phyloP scores from a whole-genome alignment of 2,113 vertebrate species.

The Pachypanchax playfairii region DNA sequence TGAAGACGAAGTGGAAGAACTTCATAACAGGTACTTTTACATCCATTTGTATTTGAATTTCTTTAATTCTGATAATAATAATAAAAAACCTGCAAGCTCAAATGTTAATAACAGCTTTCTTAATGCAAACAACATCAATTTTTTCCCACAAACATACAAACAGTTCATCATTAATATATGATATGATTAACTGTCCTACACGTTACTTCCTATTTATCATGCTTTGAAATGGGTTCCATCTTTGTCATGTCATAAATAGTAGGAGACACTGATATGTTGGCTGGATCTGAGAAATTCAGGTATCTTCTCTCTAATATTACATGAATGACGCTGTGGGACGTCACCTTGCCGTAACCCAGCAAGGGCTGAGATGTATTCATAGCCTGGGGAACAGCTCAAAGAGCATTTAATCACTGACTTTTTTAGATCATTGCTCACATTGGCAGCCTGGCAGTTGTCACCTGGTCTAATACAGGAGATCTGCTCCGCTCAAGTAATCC shows the following conservation, averaged over 20 bases:
- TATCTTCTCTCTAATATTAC: slow-evolving; percentile 65
- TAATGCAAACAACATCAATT: background rate
- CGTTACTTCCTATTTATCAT: slow-evolving; percentile 46
- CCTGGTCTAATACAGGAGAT: slow-evolving; percentile 27
- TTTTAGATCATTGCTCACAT: slow-evolving; percentile 31
- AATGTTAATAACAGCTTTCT: slow-evolving; percentile 4
- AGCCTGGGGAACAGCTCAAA: slow-evolving; percentile 27
- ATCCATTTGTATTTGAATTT: slow-evolving; percentile 1
- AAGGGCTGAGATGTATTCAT: slow-evolving; percentile 44
- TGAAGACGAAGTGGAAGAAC: slow-evolving; percentile 82
- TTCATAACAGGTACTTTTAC: slow-evolving; percentile 82
- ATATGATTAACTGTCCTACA: slow-evolving; percentile 23
- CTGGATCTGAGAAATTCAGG: slow-evolving; percentile 32
- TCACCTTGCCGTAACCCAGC: slow-evolving; percentile 45
- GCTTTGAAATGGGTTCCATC: slow-evolving; percentile 24
- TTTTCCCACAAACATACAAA: background rate
- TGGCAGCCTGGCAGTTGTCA: slow-evolving; percentile 28
- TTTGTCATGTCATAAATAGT: slow-evolving; percentile 57
- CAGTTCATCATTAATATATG: slow-evolving; percentile 10
- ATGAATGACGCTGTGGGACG: slow-evolving; percentile 48
- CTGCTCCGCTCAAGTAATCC: slow-evolving; percentile 25
- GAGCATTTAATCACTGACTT: slow-evolving; percentile 36
- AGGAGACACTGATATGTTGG: slow-evolving; percentile 59
- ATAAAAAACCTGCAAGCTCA: background rate
- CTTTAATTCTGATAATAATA: background rate